Evolutionary conservation across 2,888 invertebrate genomes (phyloP).

Genomic region (Aethes cnicana): DNA sequence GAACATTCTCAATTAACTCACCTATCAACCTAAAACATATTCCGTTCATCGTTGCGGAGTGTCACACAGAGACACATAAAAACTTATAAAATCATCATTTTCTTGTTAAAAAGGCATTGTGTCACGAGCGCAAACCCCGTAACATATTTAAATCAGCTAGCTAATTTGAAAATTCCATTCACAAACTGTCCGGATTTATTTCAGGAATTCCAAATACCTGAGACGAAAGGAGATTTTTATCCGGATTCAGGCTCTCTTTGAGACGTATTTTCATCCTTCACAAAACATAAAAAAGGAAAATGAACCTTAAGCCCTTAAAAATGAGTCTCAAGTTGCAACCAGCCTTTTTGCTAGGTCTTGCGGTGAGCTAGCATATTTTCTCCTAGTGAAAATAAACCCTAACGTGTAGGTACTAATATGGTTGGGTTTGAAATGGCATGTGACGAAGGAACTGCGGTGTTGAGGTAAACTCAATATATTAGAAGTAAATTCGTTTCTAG

Average conservation of each 20-base stretch:
- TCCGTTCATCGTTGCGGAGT: too few relatives aligned
- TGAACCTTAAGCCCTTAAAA: not conserved
- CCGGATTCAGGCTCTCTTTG: conserved; percentile 32
- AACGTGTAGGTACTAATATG: not conserved
- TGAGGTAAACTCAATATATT: conserved; percentile 45
- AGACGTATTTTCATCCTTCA: conserved; percentile 25
- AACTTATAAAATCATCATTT: not conserved
- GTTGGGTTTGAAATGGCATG: conserved; percentile 6
- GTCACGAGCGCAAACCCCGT: conserved; percentile 2
- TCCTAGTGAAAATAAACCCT: not conserved
- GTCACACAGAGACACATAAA: too few relatives aligned
- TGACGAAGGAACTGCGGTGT: conserved; percentile 35
- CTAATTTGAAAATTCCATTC: conserved; percentile 32
- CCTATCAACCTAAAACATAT: too few relatives aligned
- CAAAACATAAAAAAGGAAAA: not conserved
- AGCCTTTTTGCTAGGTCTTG: conserved; percentile 1
- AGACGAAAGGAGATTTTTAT: conserved; percentile 34
- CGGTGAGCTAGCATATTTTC: conserved; percentile 1
- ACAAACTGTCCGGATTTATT: conserved; percentile 37
- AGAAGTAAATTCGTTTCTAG: conserved; percentile 35
- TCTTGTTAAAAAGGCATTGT: not conserved
- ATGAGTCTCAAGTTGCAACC: not conserved
- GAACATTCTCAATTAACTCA: too few relatives aligned
- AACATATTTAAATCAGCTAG: conserved; percentile 32
- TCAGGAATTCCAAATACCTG: conserved; percentile 36